Conservation (phyloP, 2,797 vertebrate genomes). For the Anguilla obscura region DNA sequence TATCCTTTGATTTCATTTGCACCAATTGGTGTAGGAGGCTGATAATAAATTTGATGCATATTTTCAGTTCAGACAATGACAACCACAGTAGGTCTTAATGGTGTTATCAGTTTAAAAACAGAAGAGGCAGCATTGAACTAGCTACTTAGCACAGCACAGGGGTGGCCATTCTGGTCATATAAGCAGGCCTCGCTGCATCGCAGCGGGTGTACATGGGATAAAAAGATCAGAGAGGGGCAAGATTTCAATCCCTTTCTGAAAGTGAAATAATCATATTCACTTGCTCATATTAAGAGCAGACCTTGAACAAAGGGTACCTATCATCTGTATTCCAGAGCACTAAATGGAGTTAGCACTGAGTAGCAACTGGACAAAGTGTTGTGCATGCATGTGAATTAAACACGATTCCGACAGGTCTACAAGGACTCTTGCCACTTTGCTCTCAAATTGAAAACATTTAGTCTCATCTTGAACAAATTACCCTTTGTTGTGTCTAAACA, state of each 20-base stretch:
- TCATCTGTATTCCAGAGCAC: neutral
- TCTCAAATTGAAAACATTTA: conserved; percentile 1
- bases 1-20: neutral
- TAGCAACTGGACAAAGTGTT: neutral
- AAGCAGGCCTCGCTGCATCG: neutral
- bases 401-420: neutral
- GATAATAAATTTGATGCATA: neutral
- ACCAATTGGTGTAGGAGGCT: neutral
- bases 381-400: neutral
- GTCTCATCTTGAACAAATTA: conserved; percentile 4
- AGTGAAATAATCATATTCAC: neutral
- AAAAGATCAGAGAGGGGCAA: neutral
- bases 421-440: neutral
- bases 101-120: conserved; percentile 3
- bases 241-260: neutral
- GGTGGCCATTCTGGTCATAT: neutral
- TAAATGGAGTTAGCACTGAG: neutral
- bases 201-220: neutral
- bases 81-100: neutral
- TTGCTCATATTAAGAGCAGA: neutral
- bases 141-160: neutral
- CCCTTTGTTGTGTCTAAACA: conserved; percentile 4
- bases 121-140: neutral
- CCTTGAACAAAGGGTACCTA: neutral
- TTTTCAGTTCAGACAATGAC: neutral